These are phyloP conservation scores for Urocyon cinereoargenteus DNA, from an alignment of 2,797 vertebrate species.

Conservation along the genomic window DNA sequence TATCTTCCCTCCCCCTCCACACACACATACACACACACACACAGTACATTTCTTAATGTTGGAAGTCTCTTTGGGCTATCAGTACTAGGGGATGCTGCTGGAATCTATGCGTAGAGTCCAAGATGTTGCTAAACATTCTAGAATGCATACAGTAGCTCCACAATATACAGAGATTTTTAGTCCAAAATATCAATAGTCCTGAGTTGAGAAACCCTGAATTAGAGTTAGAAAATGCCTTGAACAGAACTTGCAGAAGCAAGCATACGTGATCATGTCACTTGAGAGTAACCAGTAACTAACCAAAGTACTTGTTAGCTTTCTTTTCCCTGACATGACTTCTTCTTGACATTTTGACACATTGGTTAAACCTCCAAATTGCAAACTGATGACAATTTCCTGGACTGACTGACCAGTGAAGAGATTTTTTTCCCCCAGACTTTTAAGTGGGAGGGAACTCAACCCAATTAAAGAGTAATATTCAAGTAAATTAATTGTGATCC, in stretches of 20 bases:
- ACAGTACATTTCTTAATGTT: neutral
- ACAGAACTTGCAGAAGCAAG: neutral
- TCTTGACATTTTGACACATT: constrained; percentile 9
- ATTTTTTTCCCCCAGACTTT: constrained; percentile 40
- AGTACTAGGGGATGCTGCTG: neutral
- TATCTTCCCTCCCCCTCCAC: neutral
- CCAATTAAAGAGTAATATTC: neutral
- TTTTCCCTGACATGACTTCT: neutral
- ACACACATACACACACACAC: no score
- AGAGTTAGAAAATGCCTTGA: neutral
- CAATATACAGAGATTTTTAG: neutral
- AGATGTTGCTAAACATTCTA: neutral
- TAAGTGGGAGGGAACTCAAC: neutral
- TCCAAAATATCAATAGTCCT: neutral
- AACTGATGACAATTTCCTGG: constrained; percentile 45
- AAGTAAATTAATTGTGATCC: neutral
- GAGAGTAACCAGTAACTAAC: constrained; percentile 22
- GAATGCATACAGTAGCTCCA: neutral
- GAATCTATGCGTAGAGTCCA: neutral
- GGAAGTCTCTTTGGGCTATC: neutral
- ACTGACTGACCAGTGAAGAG: constrained; percentile 18
- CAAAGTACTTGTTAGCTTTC: neutral
- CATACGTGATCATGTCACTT: neutral
- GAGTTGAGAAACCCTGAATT: neutral
- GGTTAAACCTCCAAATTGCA: constrained; percentile 15